Percentiles rank a stretch among this genome's conserved stretches.
These are phyloP conservation scores for Hydrolagus affinis DNA, from an alignment of 2,113 vertebrate genomes.

Conservation along the genomic window DNA sequence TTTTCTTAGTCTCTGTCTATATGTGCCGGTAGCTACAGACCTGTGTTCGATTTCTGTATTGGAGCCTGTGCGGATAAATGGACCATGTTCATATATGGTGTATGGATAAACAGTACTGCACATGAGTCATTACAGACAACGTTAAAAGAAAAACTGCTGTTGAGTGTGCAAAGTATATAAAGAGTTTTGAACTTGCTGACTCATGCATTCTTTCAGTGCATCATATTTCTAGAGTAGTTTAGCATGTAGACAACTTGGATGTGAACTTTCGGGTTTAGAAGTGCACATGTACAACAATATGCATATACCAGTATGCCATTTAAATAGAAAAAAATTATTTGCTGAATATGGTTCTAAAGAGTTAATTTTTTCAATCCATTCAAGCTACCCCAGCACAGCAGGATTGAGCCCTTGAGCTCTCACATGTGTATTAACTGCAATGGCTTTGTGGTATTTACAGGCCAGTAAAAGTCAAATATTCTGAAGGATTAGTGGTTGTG, in stretches of 20 bases:
- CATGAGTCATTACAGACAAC: no score
- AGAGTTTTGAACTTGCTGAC: neutral
- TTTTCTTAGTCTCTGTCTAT: no score
- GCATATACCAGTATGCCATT: no score
- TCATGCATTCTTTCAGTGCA: no score
- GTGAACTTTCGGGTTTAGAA: neutral
- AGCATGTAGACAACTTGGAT: neutral
- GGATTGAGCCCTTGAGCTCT: neutral
- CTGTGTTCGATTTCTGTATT: no score
- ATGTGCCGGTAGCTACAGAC: no score
- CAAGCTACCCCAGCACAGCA: neutral
- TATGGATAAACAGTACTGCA: no score
- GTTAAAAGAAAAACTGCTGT: neutral
- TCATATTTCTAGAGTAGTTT: neutral
- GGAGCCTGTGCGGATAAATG: no score
- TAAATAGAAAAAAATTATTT: neutral
- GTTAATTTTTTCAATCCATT: neutral
- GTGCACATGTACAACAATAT: neutral
- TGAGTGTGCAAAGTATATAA: neutral
- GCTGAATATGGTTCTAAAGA: neutral
- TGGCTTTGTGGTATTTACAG: conserved; percentile 32
- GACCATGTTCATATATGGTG: no score
- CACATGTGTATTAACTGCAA: neutral
- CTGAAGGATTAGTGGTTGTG: neutral
- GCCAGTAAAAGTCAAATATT: conserved; percentile 23